phyloP scores from a whole-genome alignment of 1,140 invertebrate species.

The Hirudo medicinalis region DNA sequence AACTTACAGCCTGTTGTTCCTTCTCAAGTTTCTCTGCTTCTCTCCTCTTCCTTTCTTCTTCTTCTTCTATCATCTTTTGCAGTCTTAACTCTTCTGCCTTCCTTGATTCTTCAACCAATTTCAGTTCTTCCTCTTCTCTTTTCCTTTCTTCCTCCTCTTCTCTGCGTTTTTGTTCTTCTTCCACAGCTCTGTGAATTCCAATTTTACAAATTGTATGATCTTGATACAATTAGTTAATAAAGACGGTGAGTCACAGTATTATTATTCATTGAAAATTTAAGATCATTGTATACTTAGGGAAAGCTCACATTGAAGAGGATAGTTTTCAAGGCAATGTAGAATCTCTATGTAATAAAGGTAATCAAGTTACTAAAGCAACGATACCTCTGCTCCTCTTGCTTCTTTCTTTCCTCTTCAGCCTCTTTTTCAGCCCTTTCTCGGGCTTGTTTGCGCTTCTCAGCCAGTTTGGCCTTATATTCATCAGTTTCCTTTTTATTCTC shows the following conservation, averaged over 20 bases:
- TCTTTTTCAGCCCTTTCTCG: conserved; percentile 14
- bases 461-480: conserved; percentile 13
- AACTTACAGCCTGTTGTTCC: conserved; percentile 3
- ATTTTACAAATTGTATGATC: no score
- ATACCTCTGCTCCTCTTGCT: neutral
- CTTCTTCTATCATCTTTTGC: conserved; percentile 6
- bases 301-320: no score
- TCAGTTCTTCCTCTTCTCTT: conserved; percentile 1
- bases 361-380: neutral
- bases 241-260: no score
- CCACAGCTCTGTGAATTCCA: neutral
- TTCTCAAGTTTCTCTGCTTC: conserved; percentile 9
- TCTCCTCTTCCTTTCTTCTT: conserved; percentile 11
- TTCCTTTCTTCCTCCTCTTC: conserved; percentile 7
- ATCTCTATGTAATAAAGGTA: neutral
- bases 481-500: neutral
- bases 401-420: neutral
- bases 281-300: no score
- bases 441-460: conserved; percentile 18
- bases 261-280: no score
- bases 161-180: neutral
- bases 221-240: no score
- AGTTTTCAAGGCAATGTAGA: neutral
- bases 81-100: conserved; percentile 10
- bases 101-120: neutral